phyloP scores from a whole-genome alignment of 1,140 invertebrate species.

The Papilio glaucus region DNA sequence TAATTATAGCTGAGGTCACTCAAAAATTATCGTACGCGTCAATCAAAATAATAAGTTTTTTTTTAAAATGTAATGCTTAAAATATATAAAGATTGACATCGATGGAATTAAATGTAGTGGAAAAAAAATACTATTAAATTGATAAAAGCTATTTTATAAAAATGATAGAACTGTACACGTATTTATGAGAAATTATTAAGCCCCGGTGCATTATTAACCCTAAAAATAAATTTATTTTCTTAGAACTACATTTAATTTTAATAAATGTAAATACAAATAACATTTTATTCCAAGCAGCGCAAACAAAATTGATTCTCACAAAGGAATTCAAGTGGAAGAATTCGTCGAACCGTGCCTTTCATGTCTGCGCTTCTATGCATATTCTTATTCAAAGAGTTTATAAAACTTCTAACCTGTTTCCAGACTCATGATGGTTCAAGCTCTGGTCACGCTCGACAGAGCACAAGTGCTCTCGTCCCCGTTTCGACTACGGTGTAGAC shows the following conservation, averaged over 20 bases:
- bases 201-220: too few relatives aligned
- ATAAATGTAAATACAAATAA: too few relatives aligned
- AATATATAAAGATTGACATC: too few relatives aligned
- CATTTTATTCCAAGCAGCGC: not conserved
- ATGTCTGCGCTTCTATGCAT: not conserved
- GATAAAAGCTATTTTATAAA: too few relatives aligned
- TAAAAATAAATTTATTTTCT: too few relatives aligned
- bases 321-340: constrained; percentile 4
- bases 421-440: not conserved
- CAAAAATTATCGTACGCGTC: not conserved
- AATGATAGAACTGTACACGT: too few relatives aligned
- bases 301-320: not conserved
- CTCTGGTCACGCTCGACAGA: not conserved
- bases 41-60: too few relatives aligned
- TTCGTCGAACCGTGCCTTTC: not conserved
- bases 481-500: not conserved
- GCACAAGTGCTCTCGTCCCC: not conserved
- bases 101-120: too few relatives aligned
- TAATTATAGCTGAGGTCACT: not conserved
- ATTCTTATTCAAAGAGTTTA: constrained; percentile 17
- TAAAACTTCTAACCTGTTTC: constrained; percentile 16
- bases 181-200: too few relatives aligned
- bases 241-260: too few relatives aligned
- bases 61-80: too few relatives aligned
- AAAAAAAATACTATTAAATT: too few relatives aligned